Evolutionary conservation across 2,113 vertebrate genomes (phyloP), one percentile per base, ranked within the genome.

Genomic region (Pipa parva): DNA sequence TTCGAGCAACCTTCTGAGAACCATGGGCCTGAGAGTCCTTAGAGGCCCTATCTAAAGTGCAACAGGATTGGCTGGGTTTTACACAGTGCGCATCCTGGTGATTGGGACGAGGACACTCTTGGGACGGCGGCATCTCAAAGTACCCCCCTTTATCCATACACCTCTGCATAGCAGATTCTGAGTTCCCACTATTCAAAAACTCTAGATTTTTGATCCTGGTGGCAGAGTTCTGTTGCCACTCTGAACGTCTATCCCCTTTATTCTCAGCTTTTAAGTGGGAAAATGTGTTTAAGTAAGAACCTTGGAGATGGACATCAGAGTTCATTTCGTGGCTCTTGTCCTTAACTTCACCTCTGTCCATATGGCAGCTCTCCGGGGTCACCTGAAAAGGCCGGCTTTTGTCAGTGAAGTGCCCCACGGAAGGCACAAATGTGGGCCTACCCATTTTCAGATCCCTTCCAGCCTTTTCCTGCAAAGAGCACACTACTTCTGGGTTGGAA

Each of bases 391-490:
- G 83, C 52, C 89, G 88, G 75, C 83, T 83, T 51, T 88, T 88
- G 72, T 98, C 93, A 1, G 89, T 87, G 48, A 91, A 71, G 65
- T 92, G 93, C n/a, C 92, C 90, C 73, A 91, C 88, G 2, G 92
- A 95, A 77, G 94, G 92, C 83, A 96, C 92, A 63, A 94, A 90
- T 5, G 95, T 97, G 71, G 93, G 85, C 69, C 92, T 92, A 0
- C 88, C 89, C 74, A 91, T 82, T 83, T 95, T 95, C 51, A 90
- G 83, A 71, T 97, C 93, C 29, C 90, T 85, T 61, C 89, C 61
- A 1, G 80, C 80, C 63, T 94, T 91, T 72, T 96, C 93, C 55
- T 94, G 91, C 66, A 92, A 79, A 0, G 93, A 89, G 75, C 94
- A 95, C 75, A 95, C 92, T 77, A 94, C 90, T 20, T 97, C 94